Evolutionary conservation across 1,140 invertebrate species (phyloP), one percentile per base, ranked within the genome.

Genomic region (Andrena cerasifolii): DNA sequence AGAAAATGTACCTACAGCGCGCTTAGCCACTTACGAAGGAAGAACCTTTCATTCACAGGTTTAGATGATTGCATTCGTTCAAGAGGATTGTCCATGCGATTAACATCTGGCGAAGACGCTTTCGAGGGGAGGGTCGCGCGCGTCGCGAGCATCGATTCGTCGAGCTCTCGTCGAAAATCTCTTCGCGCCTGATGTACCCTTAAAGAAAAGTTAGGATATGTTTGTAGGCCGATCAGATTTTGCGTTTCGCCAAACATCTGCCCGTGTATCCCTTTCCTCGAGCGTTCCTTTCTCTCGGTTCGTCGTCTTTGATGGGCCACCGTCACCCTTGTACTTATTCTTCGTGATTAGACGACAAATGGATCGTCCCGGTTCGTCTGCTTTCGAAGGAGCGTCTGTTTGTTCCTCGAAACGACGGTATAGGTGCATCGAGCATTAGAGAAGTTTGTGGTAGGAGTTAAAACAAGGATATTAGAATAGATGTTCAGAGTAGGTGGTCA

Each of bases 51-150:
- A 12, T 67, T 43, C 78, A 79, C 26, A 43, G 49, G 36, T 59
- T 61, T 65, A 83, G 43, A 83, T 79, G 76, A 83, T 83, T 83
- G 82, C 76, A 83, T 83, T 79, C 70, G 70, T 83, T 79, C 70
- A 61, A 79, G 58, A 79, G 77, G 82, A 83, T 83, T 83, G 82
- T 85, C 78, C 67, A 47, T 84, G 82, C 82, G 78, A 77, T 65
- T 74, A 66, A 79, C 67, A 70, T 63, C 43, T 6, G 47, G 26
- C 47, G 78, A 77, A 56, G 24, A 75, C 36, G 51, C 14, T 56
- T 62, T 68, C 54, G 61, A 67, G 43, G 36, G 66, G 33, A 36
- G 45, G n/a, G n/a, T n/a, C 56, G 21, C 14, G 47, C 26, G 16
- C 4, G 12, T 1, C 26, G 24, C 7, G 26, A 49, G 12, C n/a